phyloP scores from a whole-genome alignment of 2,797 vertebrate species.

The Lacerta viridis region DNA sequence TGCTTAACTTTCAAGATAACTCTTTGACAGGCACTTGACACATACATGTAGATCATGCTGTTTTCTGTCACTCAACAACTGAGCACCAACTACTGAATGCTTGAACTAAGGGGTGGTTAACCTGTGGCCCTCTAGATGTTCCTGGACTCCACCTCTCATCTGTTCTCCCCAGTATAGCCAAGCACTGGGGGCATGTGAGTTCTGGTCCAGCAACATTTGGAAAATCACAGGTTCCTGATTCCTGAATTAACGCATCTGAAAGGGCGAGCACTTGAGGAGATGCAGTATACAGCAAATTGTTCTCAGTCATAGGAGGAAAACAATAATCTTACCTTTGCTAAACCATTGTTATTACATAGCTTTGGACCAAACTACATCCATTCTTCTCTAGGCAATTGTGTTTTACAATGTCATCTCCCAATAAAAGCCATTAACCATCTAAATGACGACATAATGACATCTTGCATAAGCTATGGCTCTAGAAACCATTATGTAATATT shows the following conservation, averaged over 20 bases:
- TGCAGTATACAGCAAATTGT: slow-evolving; percentile 56
- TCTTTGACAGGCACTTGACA: slow-evolving; percentile 9
- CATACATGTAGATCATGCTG: neutral
- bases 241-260: slow-evolving; percentile 34
- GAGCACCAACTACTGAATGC: neutral
- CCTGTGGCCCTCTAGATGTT: no score
- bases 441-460: slow-evolving; percentile 67
- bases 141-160: no score
- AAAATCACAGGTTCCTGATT: no score
- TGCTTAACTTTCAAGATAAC: slow-evolving; percentile 58
- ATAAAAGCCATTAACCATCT: slow-evolving; percentile 70
- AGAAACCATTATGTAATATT: slow-evolving; percentile 68
- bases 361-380: slow-evolving; percentile 64
- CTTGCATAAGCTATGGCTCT: slow-evolving; percentile 59
- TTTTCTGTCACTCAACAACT: neutral
- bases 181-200: no score
- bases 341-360: slow-evolving; percentile 65
- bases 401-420: slow-evolving; percentile 70
- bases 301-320: slow-evolving; percentile 63
- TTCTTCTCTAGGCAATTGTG: slow-evolving; percentile 72
- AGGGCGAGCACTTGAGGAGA: slow-evolving; percentile 66
- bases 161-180: no score
- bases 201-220: no score
- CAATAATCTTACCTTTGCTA: slow-evolving; percentile 63
- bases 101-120: neutral